These are phyloP conservation scores for Xestia ashworthii DNA, from an alignment of 2,888 invertebrate species.

Conservation along the genomic window DNA sequence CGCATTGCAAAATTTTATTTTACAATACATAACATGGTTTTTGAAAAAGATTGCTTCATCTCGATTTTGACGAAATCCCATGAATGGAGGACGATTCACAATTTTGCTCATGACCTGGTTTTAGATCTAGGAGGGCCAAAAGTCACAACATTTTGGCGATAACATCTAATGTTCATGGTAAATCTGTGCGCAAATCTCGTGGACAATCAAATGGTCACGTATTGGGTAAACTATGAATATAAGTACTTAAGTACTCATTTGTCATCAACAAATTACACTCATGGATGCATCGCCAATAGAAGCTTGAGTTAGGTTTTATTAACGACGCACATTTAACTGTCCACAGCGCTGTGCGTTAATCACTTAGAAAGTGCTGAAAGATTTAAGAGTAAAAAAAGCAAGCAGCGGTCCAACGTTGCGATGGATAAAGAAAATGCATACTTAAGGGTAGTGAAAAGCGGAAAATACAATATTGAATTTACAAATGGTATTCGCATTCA, in stretches of 20 bases:
- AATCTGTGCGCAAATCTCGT: slow-evolving; percentile 46
- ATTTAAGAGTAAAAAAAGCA: neutral
- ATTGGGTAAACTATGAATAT: slow-evolving; percentile 30
- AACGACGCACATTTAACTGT: neutral
- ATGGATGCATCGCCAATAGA: slow-evolving; percentile 3
- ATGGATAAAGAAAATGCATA: neutral
- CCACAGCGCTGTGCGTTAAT: neutral
- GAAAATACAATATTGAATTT: neutral
- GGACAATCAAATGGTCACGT: slow-evolving; percentile 29
- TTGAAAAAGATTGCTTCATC: slow-evolving; percentile 1
- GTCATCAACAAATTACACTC: slow-evolving; percentile 5
- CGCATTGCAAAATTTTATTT: neutral
- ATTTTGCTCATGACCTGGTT: slow-evolving; percentile 40
- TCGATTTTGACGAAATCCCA: slow-evolving; percentile 12
- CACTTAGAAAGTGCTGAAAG: neutral
- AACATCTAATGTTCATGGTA: slow-evolving; percentile 37
- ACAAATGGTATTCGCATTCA: neutral
- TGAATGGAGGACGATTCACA: slow-evolving; percentile 20
- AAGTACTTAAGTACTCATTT: slow-evolving; percentile 18
- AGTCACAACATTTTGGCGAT: slow-evolving; percentile 40
- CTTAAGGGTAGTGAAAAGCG: neutral
- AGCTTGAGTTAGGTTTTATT: neutral
- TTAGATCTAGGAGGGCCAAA: slow-evolving; percentile 26
- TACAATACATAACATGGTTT: neutral
- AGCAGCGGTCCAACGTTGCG: neutral